Base-by-base conservation (phyloP, 64 coral and sea anemone species). In the Porites australiensis region DNA sequence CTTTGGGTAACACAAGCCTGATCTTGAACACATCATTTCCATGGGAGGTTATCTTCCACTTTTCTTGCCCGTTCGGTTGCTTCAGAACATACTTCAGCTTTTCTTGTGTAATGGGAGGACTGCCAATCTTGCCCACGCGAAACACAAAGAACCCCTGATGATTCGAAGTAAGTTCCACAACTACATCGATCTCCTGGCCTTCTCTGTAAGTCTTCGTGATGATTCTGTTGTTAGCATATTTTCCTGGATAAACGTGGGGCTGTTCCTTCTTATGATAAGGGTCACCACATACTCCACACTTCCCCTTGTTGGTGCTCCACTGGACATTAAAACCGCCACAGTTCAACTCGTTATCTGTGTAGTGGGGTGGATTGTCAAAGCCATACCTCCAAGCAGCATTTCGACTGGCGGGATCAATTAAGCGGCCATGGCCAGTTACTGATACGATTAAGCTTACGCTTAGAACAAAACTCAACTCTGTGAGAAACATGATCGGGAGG, bases 221-320 rank as follows among this genome's bases (percentile, higher is more conserved):
- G 44, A 73, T 86, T 46, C 74, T 61, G 16, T 72, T 61, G 16
- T 43, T 88, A 2, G 94, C 94, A 14, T 63, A 95, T 72, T 62
- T 45, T 54, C 94, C 94, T 3, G 94, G 94, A 22, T 92, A 67
- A 8, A 78, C 71, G 49, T 88, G 48, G 44, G 19, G 81, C 37
- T 21, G 65, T 50, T 11, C 23, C 16, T 55, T 70, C 13, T 74
- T 77, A 14, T 92, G 76, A 44, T 95, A 82, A 15, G 89, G 63
- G 46, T 95, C 94, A 19, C 94, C 94, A 20, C 94, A 95, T 51
- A 95, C 89, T 0, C 94, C 94, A 44, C 94, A 95, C 73, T 92
- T 95, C 3, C 94, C 94, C 64, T 88, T 83, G 62, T 88, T 87
- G 6, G 86, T 92, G 50, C 70, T 58, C 74, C 83, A 70, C 15